Evolutionary conservation across 2,113 vertebrate genomes (phyloP).

Genomic region (Lichenostomus cassidix): DNA sequence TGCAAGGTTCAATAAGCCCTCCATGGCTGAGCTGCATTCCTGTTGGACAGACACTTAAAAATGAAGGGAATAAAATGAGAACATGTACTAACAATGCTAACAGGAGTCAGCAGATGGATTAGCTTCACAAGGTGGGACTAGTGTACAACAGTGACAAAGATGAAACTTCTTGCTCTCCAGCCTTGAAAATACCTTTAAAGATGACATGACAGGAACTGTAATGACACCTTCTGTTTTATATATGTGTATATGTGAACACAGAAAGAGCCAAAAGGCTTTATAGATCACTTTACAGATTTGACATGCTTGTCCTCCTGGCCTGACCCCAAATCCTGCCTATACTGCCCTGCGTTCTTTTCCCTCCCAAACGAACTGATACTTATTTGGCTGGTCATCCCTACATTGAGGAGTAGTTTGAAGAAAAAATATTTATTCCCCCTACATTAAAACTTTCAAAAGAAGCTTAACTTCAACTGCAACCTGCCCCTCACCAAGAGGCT

Average conservation of each 20-base stretch:
- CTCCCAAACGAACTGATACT: neutral
- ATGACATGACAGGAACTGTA: neutral
- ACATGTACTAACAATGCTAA: neutral
- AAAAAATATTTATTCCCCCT: neutral
- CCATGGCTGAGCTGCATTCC: neutral
- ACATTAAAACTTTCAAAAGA: neutral
- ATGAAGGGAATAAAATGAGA: neutral
- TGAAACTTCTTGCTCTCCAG: neutral
- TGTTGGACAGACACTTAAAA: neutral
- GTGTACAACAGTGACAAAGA: neutral
- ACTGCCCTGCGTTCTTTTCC: neutral
- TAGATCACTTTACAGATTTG: neutral
- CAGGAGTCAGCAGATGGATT: neutral
- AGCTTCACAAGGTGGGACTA: neutral
- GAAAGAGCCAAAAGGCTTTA: neutral
- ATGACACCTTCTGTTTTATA: neutral
- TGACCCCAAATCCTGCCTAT: neutral
- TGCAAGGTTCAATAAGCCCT: neutral
- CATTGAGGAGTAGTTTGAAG: neutral
- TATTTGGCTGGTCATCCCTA: neutral
- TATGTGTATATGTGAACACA: neutral
- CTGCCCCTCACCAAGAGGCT: neutral
- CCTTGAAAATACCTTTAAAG: constrained; percentile 18
- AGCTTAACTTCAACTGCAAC: neutral
- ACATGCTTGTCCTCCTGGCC: neutral